Base-by-base conservation (phyloP, 2,113 vertebrate species). In the Paracanthobrama guichenoti region DNA sequence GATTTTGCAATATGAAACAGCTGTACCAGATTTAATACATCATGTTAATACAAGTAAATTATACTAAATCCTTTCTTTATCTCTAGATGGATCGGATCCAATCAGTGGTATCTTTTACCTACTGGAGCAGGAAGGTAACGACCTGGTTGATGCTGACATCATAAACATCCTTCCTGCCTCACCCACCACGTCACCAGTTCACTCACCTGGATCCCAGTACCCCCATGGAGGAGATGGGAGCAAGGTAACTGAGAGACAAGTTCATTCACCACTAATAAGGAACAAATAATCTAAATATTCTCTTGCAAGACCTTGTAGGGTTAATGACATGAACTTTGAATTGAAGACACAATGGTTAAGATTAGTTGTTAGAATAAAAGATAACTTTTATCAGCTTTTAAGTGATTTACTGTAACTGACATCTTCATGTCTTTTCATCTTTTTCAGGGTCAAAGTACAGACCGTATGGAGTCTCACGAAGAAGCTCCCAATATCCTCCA, bases 401-500 rank as follows among this genome's bases (percentile, higher is more conserved):
- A 35, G 28, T 67, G 7, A 20, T 67, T 67, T 39, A 35, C 28
- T 20, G 59, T 67, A 10, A 67, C 8, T 69, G 66, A 22, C 42
- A 44, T 31, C 31, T 60, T 72, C 16, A 74, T 4, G 8, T 75
- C 44, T 48, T 28, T 18, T 28, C n/a, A 11, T 64, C 13, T 67
- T 69, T 71, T 82, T 2, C 91, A 99, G 97, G 98, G 97, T 88
- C 98, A 96, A 92, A 95, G 96, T 90, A 95, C 97, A 80, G 98
- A 98, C 88, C 96, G 97, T 35, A 95, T 98, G 92, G 97, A 99
- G 93, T 97, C 97, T 89, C 97, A 98, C 0, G 97, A 99, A 88
- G 98, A 99, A 95, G 96, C 97, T 86, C 95, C 97, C 62, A 98
- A 98, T 93, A 99, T 99, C 89, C 95, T 99, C 90, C 98, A 99